phyloP scores from a whole-genome alignment of 2,888 invertebrate species.

The Embidobia sp. region DNA sequence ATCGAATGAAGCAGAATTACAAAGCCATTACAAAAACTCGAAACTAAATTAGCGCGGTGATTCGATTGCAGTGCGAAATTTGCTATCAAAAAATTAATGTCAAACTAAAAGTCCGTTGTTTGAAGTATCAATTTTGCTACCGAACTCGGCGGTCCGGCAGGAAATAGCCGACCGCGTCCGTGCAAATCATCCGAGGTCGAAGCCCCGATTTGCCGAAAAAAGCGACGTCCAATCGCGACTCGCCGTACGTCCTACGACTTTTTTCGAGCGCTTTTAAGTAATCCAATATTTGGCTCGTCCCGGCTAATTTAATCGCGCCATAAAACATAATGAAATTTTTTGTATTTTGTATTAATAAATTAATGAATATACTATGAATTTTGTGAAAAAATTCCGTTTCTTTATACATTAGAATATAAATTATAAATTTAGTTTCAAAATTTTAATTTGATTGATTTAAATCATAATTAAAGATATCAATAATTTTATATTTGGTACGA shows the following conservation, averaged over 20 bases:
- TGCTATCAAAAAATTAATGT: slow-evolving; percentile 5
- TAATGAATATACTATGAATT: too few relatives aligned
- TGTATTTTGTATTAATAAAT: too few relatives aligned
- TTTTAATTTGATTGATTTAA: too few relatives aligned
- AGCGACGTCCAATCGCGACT: too few relatives aligned
- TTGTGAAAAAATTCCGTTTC: too few relatives aligned
- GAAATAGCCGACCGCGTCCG: background rate
- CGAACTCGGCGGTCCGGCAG: too few relatives aligned
- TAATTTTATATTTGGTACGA: too few relatives aligned
- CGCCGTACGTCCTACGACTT: too few relatives aligned
- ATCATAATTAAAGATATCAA: too few relatives aligned
- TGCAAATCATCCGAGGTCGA: background rate
- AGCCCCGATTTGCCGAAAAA: background rate
- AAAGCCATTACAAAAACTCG: slow-evolving; percentile 19
- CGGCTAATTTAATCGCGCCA: slow-evolving; percentile 31
- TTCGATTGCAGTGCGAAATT: slow-evolving; percentile 6
- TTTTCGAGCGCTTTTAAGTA: slow-evolving; percentile 33
- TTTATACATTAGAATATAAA: too few relatives aligned
- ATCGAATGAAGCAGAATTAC: background rate
- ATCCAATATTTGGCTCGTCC: slow-evolving; percentile 37
- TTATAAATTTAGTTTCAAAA: too few relatives aligned
- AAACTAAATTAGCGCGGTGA: slow-evolving; percentile 10
- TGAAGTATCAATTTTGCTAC: background rate
- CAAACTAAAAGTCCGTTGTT: slow-evolving; percentile 17
- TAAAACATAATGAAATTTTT: slow-evolving; percentile 55